Conservation (phyloP, 2,888 invertebrate genomes). For the Apamea monoglypha region DNA sequence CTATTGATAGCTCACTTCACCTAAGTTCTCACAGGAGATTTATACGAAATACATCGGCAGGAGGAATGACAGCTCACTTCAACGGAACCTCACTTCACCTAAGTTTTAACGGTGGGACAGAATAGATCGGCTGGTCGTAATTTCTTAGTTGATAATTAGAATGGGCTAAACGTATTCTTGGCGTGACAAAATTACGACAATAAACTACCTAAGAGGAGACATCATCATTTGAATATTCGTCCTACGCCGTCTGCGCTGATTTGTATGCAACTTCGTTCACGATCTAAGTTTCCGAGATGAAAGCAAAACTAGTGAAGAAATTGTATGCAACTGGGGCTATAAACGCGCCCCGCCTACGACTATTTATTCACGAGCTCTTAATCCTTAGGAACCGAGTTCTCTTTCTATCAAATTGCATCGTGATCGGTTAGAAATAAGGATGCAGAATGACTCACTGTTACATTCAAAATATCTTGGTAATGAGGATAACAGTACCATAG, state of each 20-base stretch:
- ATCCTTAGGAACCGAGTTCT: background rate
- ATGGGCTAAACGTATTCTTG: background rate
- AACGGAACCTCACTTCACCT: too few species aligned
- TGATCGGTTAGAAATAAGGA: background rate
- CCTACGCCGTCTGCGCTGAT: background rate
- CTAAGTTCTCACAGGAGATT: too few species aligned
- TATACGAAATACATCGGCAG: too few species aligned
- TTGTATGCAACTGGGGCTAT: background rate
- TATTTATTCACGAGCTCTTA: background rate
- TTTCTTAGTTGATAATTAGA: background rate
- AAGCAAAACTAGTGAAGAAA: slow-evolving; percentile 2
- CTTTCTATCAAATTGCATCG: slow-evolving; percentile 7
- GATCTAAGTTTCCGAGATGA: slow-evolving; percentile 12
- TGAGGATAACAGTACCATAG: background rate
- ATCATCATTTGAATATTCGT: slow-evolving; percentile 8
- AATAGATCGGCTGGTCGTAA: too few species aligned
- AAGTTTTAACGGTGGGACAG: too few species aligned
- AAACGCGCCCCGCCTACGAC: background rate
- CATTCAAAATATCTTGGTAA: background rate
- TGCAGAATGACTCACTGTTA: background rate
- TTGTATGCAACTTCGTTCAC: background rate
- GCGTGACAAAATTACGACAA: background rate
- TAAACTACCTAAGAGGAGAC: background rate
- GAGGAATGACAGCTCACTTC: too few species aligned
- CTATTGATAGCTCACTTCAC: too few species aligned